Evolutionary conservation across 2,888 invertebrate species (phyloP), one percentile per base, ranked within the genome.

Genomic region (Stenodema calcarata): DNA sequence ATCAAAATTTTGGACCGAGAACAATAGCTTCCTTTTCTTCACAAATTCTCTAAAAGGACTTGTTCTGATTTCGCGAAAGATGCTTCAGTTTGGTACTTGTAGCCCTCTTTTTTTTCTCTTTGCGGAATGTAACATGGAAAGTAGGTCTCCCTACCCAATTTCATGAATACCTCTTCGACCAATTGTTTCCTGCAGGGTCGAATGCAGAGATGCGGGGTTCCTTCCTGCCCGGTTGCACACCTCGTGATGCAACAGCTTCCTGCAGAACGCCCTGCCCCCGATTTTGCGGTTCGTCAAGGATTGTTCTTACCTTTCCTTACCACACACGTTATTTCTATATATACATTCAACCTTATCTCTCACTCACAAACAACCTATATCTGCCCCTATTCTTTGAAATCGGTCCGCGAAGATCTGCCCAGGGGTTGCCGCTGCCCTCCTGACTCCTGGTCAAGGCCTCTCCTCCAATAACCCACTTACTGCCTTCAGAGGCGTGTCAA

Each of bases 151-250:
- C n/a, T n/a, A n/a, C n/a, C n/a, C n/a, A n/a, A n/a, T 35, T 35
- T 35, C 35, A 2, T 47, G 1, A 47, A 9, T 47, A 47, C 47
- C 47, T 47, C 47, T 16, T 47, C 16, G 16, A 1, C 2, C 62
- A 18, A 62, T 62, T 62, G 62, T 27, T 62, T 11, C 62, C 27
- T 4, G 7, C 11, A 62, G 18, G 62, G 62, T 23, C 62, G 28
- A 73, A 41, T 73, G 73, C 73, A 73, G 18, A 73, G 73, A 73
- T 73, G 73, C 73, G 73, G 41, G 73, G 30, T 73, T 35, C 73
- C 35, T 30, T 12, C 35, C 73, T 7, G 73, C 35, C 73, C 1
- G 73, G 11, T 73, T 73, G 73, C 73, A 73, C 73, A 73, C n/a
- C 73, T n/a, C 30, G 41, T 73, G 73, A 73, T 73, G 73, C 73